These are phyloP conservation scores for Pseudanteris insignis DNA, from an alignment of 2,888 invertebrate species.

Conservation along the genomic window DNA sequence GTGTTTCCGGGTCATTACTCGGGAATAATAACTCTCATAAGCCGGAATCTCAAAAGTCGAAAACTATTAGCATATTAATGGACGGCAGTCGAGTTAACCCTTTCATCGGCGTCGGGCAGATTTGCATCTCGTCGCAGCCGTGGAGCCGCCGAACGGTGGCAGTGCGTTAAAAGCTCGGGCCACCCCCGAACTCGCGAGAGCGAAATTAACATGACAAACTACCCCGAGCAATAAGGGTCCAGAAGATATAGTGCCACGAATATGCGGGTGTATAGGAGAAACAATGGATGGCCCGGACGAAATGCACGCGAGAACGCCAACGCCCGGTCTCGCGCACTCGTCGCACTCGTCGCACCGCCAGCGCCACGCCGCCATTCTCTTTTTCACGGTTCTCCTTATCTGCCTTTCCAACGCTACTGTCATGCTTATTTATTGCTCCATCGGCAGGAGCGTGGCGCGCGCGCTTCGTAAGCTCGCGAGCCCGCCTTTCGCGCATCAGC, in stretches of 20 bases:
- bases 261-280: slow-evolving; percentile 65
- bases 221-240: slow-evolving; percentile 66
- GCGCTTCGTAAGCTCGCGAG: too few species aligned
- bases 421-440: slow-evolving; percentile 46
- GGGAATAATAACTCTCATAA: slow-evolving; percentile 64
- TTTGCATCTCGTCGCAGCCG: slow-evolving; percentile 61
- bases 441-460: slow-evolving; percentile 32
- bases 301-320: slow-evolving; percentile 35
- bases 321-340: too few species aligned
- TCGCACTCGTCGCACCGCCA: neutral
- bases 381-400: slow-evolving; percentile 41
- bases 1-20: slow-evolving; percentile 66
- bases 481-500: slow-evolving; percentile 12
- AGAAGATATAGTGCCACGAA: slow-evolving; percentile 64
- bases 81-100: slow-evolving; percentile 67
- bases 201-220: slow-evolving; percentile 68
- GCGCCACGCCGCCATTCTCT: slow-evolving; percentile 15
- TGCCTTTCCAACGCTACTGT: slow-evolving; percentile 40
- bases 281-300: slow-evolving; percentile 59
- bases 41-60: slow-evolving; percentile 65
- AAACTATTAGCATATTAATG: slow-evolving; percentile 68
- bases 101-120: slow-evolving; percentile 65
- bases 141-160: slow-evolving; percentile 57
- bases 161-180: slow-evolving; percentile 66
- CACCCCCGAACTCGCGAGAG: slow-evolving; percentile 60